Evolutionary conservation across 2,113 vertebrate species (phyloP), one percentile per base, ranked within the genome.

Genomic region (Mormoops blainvillei): DNA sequence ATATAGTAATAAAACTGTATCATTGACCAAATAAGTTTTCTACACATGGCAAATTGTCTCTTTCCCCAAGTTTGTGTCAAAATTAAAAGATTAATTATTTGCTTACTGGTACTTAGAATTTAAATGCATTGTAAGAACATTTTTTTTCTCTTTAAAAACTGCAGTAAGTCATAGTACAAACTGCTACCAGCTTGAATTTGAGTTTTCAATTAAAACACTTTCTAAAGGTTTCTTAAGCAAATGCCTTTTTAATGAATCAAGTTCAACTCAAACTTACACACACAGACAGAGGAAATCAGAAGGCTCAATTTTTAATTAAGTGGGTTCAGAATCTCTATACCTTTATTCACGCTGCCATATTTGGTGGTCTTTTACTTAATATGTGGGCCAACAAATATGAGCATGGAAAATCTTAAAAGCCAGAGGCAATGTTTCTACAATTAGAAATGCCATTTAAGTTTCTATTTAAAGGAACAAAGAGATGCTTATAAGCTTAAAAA

Each of bases 191-290:
- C 95, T 97, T 95, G 94, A 97, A 92, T 54, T 86, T 89, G 91
- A 98, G 87, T 92, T 98, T 98, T 93, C 82, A 97, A 97, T 98
- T 97, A 97, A 98, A 98, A 98, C 83, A 97, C 81, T 97, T 98
- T 98, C 95, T 91, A 96, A 94, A 98, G 68, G 68, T 97, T 98
- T 98, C 88, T 97, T 41, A 97, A 94, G 96, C 98, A 98, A 98
- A 98, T 96, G 95, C 97, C 95, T 96, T 98, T 98, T 98, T 98
- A 98, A 98, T 98, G 97, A 98, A 98, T 96, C 94, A 95, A 97
- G 95, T 96, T 98, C 96, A 96, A 93, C 84, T 97, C 96, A 96
- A n/a, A 97, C 58, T 97, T 97, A 94, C 70, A 94, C 38, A 96
- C 58, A 77, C 61, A 81, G 31, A 86, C 33, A 86, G 54, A 87